Conservation (phyloP, 1,140 invertebrate species). For the Ladona fulva region DNA sequence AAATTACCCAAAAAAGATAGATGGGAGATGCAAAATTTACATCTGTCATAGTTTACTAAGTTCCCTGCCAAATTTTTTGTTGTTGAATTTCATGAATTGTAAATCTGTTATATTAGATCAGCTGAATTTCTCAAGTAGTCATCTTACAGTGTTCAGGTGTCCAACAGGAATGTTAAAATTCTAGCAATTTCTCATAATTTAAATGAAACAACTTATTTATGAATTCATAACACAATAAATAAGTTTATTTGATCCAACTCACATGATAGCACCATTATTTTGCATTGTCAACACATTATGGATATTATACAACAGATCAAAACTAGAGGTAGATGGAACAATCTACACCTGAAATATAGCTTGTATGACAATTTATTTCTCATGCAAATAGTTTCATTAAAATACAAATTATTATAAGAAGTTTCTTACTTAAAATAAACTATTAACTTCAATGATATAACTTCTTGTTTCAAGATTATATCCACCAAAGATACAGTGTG, state of each 20-base stretch:
- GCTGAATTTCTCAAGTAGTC: no score
- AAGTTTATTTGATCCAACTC: neutral
- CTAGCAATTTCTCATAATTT: no score
- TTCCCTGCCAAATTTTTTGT: no score
- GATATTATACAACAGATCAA: neutral
- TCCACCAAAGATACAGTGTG: neutral
- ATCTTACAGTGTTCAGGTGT: no score
- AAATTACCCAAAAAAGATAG: no score
- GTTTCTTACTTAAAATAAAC: neutral
- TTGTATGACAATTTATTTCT: neutral
- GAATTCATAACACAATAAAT: conserved; percentile 3
- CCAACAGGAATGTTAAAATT: no score
- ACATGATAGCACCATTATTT: conserved; percentile 4
- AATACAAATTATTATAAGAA: neutral
- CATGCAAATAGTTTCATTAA: neutral
- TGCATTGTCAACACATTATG: neutral
- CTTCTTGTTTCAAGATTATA: neutral
- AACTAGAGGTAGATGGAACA: conserved; percentile 5
- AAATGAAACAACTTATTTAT: neutral
- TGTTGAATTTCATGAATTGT: no score
- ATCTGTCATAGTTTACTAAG: no score
- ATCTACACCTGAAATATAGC: neutral
- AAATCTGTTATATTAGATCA: no score
- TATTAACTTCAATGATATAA: neutral
- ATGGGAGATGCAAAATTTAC: no score